A percentile compares a stretch with the other conserved stretches of the same genome.
Evolutionary conservation across 1,140 invertebrate genomes (phyloP).

Genomic region (Druon quercuslanigerum): DNA sequence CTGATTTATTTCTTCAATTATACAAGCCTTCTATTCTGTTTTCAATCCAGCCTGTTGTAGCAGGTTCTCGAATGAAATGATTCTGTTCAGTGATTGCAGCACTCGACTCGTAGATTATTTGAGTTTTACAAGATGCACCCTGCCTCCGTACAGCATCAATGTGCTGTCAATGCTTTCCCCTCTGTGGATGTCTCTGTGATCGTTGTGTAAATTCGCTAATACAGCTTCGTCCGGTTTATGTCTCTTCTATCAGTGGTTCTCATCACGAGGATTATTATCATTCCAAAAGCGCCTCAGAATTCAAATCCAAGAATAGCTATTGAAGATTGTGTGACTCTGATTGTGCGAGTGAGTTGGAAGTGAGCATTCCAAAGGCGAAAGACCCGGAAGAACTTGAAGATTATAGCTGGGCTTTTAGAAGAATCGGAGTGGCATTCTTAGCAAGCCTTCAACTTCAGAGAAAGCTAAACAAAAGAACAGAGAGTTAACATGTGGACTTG

Average conservation of each 20-base stretch:
- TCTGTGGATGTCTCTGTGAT: slow-evolving; percentile 44
- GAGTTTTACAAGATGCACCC: too few species aligned
- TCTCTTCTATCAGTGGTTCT: slow-evolving; percentile 53
- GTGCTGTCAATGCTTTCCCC: slow-evolving; percentile 46
- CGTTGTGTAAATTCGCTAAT: slow-evolving; percentile 53
- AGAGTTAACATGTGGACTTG: background rate
- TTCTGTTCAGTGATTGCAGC: too few species aligned
- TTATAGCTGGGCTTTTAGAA: too few species aligned
- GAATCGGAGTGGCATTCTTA: too few species aligned
- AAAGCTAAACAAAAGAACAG: background rate
- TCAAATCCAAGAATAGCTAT: too few species aligned
- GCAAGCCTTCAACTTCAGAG: background rate
- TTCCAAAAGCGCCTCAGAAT: too few species aligned
- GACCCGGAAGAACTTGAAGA: too few species aligned
- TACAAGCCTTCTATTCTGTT: background rate
- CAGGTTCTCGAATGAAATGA: too few species aligned
- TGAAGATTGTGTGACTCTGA: too few species aligned
- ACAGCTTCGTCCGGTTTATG: slow-evolving; percentile 51
- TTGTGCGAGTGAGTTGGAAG: background rate
- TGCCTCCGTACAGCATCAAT: slow-evolving; percentile 22
- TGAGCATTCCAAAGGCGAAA: background rate
- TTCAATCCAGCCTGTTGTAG: background rate
- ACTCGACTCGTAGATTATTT: too few species aligned
- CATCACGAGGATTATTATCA: slow-evolving; percentile 16
- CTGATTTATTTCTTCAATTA: too few species aligned